Base-by-base conservation (phyloP, 23 tunicate genomes). In the Trididemnum clinides region DNA sequence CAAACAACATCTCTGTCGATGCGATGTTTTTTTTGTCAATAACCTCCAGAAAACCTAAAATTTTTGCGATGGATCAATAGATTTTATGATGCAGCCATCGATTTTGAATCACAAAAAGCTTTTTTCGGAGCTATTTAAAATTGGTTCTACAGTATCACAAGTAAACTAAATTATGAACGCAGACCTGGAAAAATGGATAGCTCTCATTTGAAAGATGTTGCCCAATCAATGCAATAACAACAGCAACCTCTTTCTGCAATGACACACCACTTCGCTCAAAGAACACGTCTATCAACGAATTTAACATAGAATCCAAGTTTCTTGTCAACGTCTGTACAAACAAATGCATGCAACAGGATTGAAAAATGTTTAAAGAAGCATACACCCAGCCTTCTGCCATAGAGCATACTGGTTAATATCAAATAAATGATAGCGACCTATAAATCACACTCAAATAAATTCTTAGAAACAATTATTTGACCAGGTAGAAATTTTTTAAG, bases 251-350 rank as follows among this genome's bases (percentile, higher is more conserved):
- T 83, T 84, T 84, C 35, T 92, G 92, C 49, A 92, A 72, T 12
- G 86, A 39, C 21, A 64, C 90, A 15, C 85, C 92, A 80, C 87
- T 92, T 88, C 92, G 84, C 62, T 92, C 97, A 83, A 92, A 92
- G 63, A 92, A 92, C 33, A 92, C 97, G 80, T 92, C 97, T 28
- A 92, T 90, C 72, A 92, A 62, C 0, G 97, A 77, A 51, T 92
- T 92, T 71, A 92, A 58, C 12, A 84, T 85, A 2, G 77, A 87
- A 33, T 92, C 97, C 70, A 92, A 57, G 78, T 84, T 82, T 36
- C 97, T 76, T 6, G 97, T 82, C 50, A 92, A 29, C 7, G 83
- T 34, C 97, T 92, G 77, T 1, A 63, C 36, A 50, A 0, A 36
- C 21, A 59, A 7, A 44, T 44, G 10, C 15, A 44, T 44, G 15